Evolutionary conservation across 2,113 vertebrate genomes (phyloP).

Genomic region (Melanotaenia duboulayi): DNA sequence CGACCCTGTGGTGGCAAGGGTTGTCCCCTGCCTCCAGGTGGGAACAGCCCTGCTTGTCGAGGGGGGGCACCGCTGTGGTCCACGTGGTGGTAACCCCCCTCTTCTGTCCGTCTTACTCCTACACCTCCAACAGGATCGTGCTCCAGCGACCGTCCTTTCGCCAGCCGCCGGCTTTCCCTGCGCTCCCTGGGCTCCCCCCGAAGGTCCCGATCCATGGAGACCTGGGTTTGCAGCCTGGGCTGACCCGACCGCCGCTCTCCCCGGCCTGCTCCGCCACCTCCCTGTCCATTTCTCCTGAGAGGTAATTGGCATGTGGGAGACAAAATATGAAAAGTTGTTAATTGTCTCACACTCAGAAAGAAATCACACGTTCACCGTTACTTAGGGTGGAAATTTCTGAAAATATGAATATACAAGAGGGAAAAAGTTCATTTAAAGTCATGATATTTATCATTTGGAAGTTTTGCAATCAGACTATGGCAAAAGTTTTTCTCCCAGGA

Average conservation of each 20-base stretch:
- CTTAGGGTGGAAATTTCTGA: too few relatives aligned
- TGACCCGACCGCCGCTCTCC: conserved; percentile 84
- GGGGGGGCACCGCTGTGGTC: conserved; percentile 60
- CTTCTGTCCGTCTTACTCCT: conserved; percentile 85
- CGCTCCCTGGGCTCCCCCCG: conserved; percentile 89
- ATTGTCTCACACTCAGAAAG: too few relatives aligned
- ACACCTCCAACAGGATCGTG: conserved; percentile 84
- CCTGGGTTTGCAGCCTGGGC: conserved; percentile 78
- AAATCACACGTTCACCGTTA: too few relatives aligned
- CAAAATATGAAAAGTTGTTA: background rate
- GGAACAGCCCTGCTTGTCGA: conserved; percentile 59
- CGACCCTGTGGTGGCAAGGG: conserved; percentile 44
- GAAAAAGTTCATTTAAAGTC: too few relatives aligned
- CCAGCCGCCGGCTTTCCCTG: conserved; percentile 87
- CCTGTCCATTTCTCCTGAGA: conserved; percentile 90
- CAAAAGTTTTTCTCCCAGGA: too few relatives aligned
- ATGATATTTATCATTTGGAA: too few relatives aligned
- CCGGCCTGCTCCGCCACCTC: conserved; percentile 75
- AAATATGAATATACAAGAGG: too few relatives aligned
- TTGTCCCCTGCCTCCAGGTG: conserved; percentile 65
- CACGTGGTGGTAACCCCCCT: conserved; percentile 77
- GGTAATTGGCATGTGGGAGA: background rate
- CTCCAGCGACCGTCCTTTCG: conserved; percentile 92
- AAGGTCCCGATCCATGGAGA: conserved; percentile 84
- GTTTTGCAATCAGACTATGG: too few relatives aligned